Base-by-base conservation (phyloP, 2,888 invertebrate species). In the Petrolisthes cinctipes region DNA sequence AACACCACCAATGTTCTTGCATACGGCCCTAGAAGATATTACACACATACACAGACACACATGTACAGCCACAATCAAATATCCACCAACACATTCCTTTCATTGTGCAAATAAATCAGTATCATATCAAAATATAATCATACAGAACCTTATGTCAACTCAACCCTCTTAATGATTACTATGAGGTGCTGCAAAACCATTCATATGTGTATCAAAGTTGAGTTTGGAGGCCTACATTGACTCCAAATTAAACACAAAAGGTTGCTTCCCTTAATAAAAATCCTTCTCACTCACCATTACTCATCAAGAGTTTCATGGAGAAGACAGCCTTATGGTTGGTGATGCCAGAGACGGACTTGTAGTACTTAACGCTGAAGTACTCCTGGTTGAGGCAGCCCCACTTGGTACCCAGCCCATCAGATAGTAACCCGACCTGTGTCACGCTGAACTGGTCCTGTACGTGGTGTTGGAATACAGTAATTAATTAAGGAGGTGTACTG, bases 401-500 rank as follows among this genome's bases (percentile, higher is more conserved):
- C 37, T 84, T 86, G 9, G 11, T 9, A 5, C 86, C 89, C 56
- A 68, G 51, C 17, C 37, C 37, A 37, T 0, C 37, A 37, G 20
- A n/a, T 20, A 17, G 0, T 14, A 86, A 0, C 23, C 37, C 68
- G 37, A 86, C 9, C 14, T 86, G 76, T 0, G 86, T 68, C 37
- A 89, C 85, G 57, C 75, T 85, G 86, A 86, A 89, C 53, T 56
- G 9, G 71, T 89, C 86, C 89, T 89, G 76, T 4, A n/a, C 5
- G n/a, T 7, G 37, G 23, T 7, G 20, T 73, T 61, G 61, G 61
- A 0, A 11, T 0, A 61, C 61, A 61, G 61, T 61, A 37, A 1
- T 37, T 37, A 37, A 37, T 37, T 37, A 37, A 37, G 0, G 37
- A 2, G 2, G 37, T 37, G 37, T 37, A 37, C 1, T 37, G 37